Evolutionary conservation across 2,888 invertebrate species (phyloP).

Genomic region (Dynastes grantii): DNA sequence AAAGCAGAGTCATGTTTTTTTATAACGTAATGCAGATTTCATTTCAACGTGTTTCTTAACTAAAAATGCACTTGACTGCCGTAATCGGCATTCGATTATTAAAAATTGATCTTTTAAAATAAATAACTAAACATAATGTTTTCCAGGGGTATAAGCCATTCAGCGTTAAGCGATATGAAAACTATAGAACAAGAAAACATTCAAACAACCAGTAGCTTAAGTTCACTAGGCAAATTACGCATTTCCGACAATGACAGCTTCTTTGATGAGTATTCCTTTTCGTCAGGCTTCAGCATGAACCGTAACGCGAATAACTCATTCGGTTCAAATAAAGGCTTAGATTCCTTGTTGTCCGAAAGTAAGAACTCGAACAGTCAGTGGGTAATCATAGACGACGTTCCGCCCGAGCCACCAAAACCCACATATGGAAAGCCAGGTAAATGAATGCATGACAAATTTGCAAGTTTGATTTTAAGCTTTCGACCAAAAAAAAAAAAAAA

Average conservation of each 20-base stretch:
- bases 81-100: too few species aligned
- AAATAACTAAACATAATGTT: background rate
- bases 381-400: conserved; percentile 65
- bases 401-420: conserved; percentile 51
- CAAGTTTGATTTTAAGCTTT: too few species aligned
- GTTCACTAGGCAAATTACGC: conserved; percentile 66
- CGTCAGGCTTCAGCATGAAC: conserved; percentile 76
- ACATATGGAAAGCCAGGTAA: conserved; percentile 44
- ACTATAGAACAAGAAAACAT: conserved; percentile 89
- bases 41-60: too few species aligned
- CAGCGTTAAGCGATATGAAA: conserved; percentile 92
- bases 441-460: background rate
- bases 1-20: too few species aligned
- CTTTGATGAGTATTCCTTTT: conserved; percentile 73
- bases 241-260: conserved; percentile 71
- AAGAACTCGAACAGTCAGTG: conserved; percentile 66
- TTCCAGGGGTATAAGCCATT: conserved; percentile 83
- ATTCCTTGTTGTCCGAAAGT: conserved; percentile 60
- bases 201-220: conserved; percentile 69
- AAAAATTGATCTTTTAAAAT: too few species aligned
- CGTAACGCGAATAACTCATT: conserved; percentile 68
- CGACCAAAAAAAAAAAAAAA: too few species aligned
- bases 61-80: too few species aligned
- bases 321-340: conserved; percentile 58
- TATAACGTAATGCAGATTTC: too few species aligned